Evolutionary conservation across 2,888 invertebrate genomes (phyloP).

Genomic region (Scaptomyza tumidula): DNA sequence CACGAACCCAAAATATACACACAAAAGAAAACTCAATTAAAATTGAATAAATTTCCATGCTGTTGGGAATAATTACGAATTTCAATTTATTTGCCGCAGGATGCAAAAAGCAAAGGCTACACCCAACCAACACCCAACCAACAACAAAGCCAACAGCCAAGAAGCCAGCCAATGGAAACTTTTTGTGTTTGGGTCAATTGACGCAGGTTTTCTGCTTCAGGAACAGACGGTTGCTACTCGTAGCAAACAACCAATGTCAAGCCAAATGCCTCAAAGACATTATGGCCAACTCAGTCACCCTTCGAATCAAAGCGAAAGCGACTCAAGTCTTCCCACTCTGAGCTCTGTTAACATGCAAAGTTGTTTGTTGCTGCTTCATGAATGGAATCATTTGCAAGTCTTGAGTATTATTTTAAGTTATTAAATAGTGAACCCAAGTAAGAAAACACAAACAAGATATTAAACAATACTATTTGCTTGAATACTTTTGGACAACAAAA

Average conservation of each 20-base stretch:
- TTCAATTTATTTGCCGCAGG: constrained; percentile 78
- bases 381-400: constrained; percentile 21
- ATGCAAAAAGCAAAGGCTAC: constrained; percentile 60
- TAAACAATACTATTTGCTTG: no score
- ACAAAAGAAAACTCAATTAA: constrained; percentile 78
- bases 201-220: constrained; percentile 27
- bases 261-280: constrained; percentile 33
- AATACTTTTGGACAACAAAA: no score
- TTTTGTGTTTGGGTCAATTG: constrained; percentile 36
- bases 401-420: neutral
- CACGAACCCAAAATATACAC: constrained; percentile 33
- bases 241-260: constrained; percentile 15
- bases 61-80: constrained; percentile 79
- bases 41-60: constrained; percentile 78
- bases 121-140: constrained; percentile 24
- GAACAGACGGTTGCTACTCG: constrained; percentile 1
- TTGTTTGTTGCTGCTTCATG: constrained; percentile 15
- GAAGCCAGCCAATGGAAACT: constrained; percentile 43
- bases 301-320: constrained; percentile 17
- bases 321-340: constrained; percentile 15
- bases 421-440: neutral
- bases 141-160: constrained; percentile 33
- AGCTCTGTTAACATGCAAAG: constrained; percentile 27
- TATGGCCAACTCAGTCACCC: constrained; percentile 25
- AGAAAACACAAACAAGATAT: neutral